Evolutionary conservation across 1,140 invertebrate species (phyloP), one percentile per base, ranked within the genome.

Genomic region (Matsumurasca onukii): DNA sequence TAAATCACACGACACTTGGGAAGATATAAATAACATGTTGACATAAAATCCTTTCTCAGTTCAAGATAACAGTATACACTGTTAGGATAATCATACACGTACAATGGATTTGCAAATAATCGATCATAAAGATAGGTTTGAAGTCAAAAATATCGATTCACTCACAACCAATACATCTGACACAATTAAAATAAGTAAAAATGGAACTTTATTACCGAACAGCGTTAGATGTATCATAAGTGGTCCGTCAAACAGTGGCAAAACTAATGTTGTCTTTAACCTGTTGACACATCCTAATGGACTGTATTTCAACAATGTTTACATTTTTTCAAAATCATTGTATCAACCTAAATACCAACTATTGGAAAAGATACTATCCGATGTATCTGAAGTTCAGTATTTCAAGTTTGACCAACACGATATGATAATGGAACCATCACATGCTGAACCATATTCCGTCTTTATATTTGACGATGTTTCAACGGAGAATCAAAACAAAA

Each of bases 391-490:
- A 57, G 34, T 72, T 3, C 29, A 34, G 25, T 61, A 65, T 20
- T 66, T 45, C 62, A 27, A 29, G 24, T 72, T 66, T 68, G 34
- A 30, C 15, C 31, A 66, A 52, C 31, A 49, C 24, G 62, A 73
- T 3, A 29, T 70, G 2, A 39, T 65, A 48, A 61, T 73, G 1
- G 2, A 65, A 27, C 72, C 49, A 62, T 75, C 22, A 63, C 57
- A 72, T 20, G 61, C 71, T 13, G 48, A 70, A 68, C 49, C 61
- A 25, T 78, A 77, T 73, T 78, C 75, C 3, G 67, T 76, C 31
- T 73, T 79, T 39, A 77, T 79, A 61, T 79, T 78, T 71, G 78
- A 80, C 73, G 78, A 80, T 71, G 71, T 78, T 29, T 68, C 73
- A 20, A 75, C 73, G 29, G 75, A 76, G 30, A 75, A 78, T 78